Evolutionary conservation across 1,140 invertebrate species (phyloP).

Genomic region (Tachypleus tridentatus): DNA sequence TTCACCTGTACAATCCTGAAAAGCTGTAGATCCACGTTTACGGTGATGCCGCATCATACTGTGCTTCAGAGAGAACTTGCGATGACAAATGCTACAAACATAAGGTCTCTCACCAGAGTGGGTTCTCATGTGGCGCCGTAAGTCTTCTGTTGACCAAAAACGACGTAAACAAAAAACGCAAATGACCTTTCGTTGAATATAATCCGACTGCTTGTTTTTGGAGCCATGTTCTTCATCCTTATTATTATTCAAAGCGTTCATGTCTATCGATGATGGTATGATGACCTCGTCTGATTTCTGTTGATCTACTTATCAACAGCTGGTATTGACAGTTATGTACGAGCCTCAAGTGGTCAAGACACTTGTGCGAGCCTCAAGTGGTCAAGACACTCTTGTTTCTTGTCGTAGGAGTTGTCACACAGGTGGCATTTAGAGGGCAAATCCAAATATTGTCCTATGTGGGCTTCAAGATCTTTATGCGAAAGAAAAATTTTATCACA

Average conservation of each 20-base stretch:
- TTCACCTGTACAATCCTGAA: slow-evolving; percentile 2
- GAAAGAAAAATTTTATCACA: slow-evolving; percentile 11
- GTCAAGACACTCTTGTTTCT: slow-evolving; percentile 62
- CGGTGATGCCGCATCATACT: slow-evolving; percentile 3
- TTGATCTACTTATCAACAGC: slow-evolving; percentile 45
- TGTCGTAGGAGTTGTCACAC: slow-evolving; percentile 71
- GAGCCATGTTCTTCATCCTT: slow-evolving; percentile 35
- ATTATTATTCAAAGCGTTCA: slow-evolving; percentile 13
- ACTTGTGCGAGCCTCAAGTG: slow-evolving; percentile 60
- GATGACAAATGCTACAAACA: slow-evolving; percentile 5
- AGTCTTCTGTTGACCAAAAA: slow-evolving; percentile 86
- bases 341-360: slow-evolving; percentile 65
- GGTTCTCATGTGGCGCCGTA: slow-evolving; percentile 38
- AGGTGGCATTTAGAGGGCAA: slow-evolving; percentile 84
- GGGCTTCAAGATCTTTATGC: slow-evolving; percentile 12
- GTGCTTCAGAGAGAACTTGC: slow-evolving; percentile 7
- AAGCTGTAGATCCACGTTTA: slow-evolving; percentile 47
- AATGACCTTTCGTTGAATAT: slow-evolving; percentile 76
- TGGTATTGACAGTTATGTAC: slow-evolving; percentile 47
- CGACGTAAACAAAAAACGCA: slow-evolving; percentile 83
- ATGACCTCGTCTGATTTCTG: slow-evolving; percentile 16
- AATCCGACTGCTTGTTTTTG: slow-evolving; percentile 64
- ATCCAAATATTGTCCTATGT: slow-evolving; percentile 32
- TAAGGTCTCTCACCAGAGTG: slow-evolving; percentile 9
- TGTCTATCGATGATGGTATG: too few relatives aligned